Base-by-base conservation (phyloP, 2,797 vertebrate genomes). In the Coccyzus lansbergi region DNA sequence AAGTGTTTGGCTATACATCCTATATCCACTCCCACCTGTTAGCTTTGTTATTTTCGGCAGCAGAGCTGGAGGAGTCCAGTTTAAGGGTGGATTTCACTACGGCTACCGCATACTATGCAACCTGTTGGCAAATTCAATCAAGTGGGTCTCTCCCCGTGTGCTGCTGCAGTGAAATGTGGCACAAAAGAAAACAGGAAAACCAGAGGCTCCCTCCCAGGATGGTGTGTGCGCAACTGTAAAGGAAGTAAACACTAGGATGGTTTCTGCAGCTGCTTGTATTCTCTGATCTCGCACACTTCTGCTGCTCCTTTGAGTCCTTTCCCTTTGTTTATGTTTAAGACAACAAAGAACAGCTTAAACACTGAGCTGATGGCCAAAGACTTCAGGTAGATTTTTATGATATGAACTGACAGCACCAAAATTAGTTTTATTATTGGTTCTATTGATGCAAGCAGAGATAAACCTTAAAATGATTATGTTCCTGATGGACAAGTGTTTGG, bases 21-120 rank as follows among this genome's bases (percentile, higher is more conserved):
- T 40, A 33, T 36, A 52, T 40, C 92, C 92, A 52, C 88, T 91
- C 38, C 71, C 97, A 97, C 95, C 97, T 95, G 97, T 95, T 93
- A 28, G 14, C 89, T 92, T 40, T 85, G 88, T 94, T 97, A 97
- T 97, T 97, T 97, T 92, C 95, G 94, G 95, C 92, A 86, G 63
- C 83, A 34, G 49, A 10, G 34, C 18, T n/a, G 55, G 31, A 84
- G 76, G 77, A 70, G 84, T n/a, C 86, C 90, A 26, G 63, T 77
- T 48, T 21, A 90, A 93, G 96, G 38, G 60, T 71, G 51, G 91
- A 95, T 97, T 96, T 97, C 94, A 91, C 80, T 74, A 34, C 36
- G 29, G 85, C 65, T 71, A 42, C 60, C 17, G 40, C 34, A 40
- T 17, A 22, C 34, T 55, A 5, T n/a, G 58, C 76, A 25, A 72